Conservation (phyloP, 2,797 vertebrate genomes). For the Dromococcyx pavoninus region DNA sequence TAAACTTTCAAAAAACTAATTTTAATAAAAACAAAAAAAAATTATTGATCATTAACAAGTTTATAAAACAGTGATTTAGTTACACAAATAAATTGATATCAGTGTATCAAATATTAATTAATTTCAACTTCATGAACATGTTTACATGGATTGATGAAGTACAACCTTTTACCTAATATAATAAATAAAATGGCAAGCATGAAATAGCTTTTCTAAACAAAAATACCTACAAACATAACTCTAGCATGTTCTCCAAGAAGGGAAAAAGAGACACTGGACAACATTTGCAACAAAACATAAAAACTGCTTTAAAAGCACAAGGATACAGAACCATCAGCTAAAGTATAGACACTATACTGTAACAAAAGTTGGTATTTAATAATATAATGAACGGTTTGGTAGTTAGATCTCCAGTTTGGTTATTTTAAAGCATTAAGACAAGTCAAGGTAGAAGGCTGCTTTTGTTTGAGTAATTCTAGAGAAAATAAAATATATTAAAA, state of each 20-base stretch:
- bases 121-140: constrained; percentile 97
- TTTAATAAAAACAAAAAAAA: constrained; percentile 98
- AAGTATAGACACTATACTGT: constrained; percentile 94
- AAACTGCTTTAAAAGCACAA: constrained; percentile 92
- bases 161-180: constrained; percentile 95
- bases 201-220: constrained; percentile 88
- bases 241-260: constrained; percentile 89
- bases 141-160: constrained; percentile 92
- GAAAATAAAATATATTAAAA: constrained; percentile 83
- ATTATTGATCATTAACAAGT: constrained; percentile 98
- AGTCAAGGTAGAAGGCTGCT: constrained; percentile 98
- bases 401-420: constrained; percentile 96
- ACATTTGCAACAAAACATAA: constrained; percentile 92
- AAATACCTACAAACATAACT: constrained; percentile 93
- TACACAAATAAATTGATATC: constrained; percentile 99
- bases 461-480: constrained; percentile 89
- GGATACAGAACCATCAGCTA: constrained; percentile 95
- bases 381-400: constrained; percentile 87
- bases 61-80: constrained; percentile 99
- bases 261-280: constrained; percentile 91
- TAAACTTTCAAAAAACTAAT: constrained; percentile 92
- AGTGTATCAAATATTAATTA: constrained; percentile 99
- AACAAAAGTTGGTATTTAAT: constrained; percentile 93
- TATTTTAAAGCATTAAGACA: constrained; percentile 99
- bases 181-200: constrained; percentile 96